Base-by-base conservation (phyloP, 2,888 invertebrate genomes). In the Deilephila elpenor region DNA sequence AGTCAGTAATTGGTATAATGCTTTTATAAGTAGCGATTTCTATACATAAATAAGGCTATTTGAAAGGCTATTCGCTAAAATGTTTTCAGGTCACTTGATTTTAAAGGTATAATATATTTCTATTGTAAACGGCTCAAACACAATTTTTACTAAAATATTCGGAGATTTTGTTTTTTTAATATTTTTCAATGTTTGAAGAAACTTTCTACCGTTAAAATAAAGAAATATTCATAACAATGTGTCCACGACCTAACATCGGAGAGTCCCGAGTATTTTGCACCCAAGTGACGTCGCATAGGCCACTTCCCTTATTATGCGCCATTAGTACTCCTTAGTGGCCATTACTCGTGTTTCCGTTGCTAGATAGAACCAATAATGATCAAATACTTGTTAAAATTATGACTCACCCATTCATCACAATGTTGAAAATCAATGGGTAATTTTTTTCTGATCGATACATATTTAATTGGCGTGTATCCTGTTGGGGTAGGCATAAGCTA, bases 241-340 rank as follows among this genome's bases (percentile, higher is more conserved):
- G 67, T 17, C 17, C 44, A 17, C 25, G 25, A 17, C 67, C 25
- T 67, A 51, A 67, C 19, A 25, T 29, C 2, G 17, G 17, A 44
- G 64, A 67, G 75, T 75, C 70, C 44, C 73, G 74, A 77, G 72
- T 74, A 74, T 75, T 80, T 79, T 78, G 75, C 79, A 81, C 79
- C 77, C 73, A 76, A 62, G 73, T 59, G 76, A 67, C 72, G 73
- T 77, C 78, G 77, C 79, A 77, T 77, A 73, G 76, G 73, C 79
- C 70, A 81, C 83, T 81, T 83, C 82, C 84, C 81, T 80, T 75
- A 83, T 83, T 84, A 84, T 75, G 64, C 51, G 77, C 79, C 77
- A 81, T 78, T 79, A 78, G 74, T 76, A 75, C 77, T 74, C 77
- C 44, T 56, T 70, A 70, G 72, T 73, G 71, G 72, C 71, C 75